Conservation (phyloP, 2,797 vertebrate species). For the Acanthurus lineatus region DNA sequence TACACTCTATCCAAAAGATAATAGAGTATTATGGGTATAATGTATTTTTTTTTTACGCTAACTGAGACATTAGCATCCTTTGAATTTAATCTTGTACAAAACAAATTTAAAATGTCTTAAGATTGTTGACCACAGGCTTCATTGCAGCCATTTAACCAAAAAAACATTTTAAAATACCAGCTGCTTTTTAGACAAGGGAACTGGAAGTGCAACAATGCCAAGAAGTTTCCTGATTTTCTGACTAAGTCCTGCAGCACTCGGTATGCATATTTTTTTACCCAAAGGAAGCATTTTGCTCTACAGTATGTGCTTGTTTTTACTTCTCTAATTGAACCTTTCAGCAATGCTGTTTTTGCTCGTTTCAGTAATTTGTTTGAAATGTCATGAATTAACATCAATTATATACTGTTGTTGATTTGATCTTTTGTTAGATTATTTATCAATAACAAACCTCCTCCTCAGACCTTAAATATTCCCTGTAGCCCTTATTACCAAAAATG, state of each 20-base stretch:
- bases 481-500: conserved; percentile 53
- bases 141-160: no score
- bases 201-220: no score
- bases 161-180: no score
- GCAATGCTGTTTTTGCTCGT: not conserved
- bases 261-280: not conserved
- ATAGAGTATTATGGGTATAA: no score
- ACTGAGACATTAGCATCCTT: no score
- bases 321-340: conserved; percentile 11
- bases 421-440: conserved; percentile 11
- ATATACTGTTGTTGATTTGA: conserved; percentile 8
- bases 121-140: no score
- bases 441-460: not conserved
- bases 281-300: not conserved
- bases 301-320: not conserved
- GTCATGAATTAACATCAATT: not conserved
- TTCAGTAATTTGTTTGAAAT: conserved; percentile 1
- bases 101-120: no score
- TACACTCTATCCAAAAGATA: not conserved
- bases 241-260: no score
- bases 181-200: no score
- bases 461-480: conserved; percentile 45
- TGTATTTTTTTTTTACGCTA: no score
- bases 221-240: no score
- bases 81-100: no score